Base-by-base conservation (phyloP, 2,797 vertebrate genomes). In the Astyanax mexicanus region DNA sequence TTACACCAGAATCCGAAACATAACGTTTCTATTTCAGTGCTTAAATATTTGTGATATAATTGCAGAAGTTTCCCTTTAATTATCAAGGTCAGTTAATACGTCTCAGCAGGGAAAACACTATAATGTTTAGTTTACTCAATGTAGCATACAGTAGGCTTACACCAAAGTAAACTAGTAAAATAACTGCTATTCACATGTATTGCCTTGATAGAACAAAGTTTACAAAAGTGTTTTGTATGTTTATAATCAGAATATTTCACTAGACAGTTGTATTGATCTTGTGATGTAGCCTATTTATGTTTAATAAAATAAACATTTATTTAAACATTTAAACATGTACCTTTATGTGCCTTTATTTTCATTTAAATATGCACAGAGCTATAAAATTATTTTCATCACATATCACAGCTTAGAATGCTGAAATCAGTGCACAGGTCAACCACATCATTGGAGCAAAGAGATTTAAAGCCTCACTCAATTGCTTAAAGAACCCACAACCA, bases 221-320 rank as follows among this genome's bases (percentile, higher is more conserved):
- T 65, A 65, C 61, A 65, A 27, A 45, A 3, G 62, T 45, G 62
- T 65, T 65, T 62, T 65, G 25, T 27, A 45, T 45, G 40, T 3
- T 45, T 29, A 27, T 29, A 27, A 45, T 45, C 32, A 45, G 40
- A 45, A 65, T 65, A 65, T 62, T 64, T 25, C 21, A 64, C 38
- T 42, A 25, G 40, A 65, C 15, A 29, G 13, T 11, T 45, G 40
- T 65, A 44, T 12, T 65, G 40, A 65, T 44, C 7, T 40, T 45
- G 38, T 65, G 42, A 17, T 45, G 62, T 65, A 45, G 25, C 13
- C 40, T 45, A 29, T 45, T 65, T 65, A 65, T 65, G 40, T 45
- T 65, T n/a, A 45, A 45, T n/a, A 29, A 65, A 65, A 65, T 42
- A 42, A 44, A 65, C 12, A 45, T 27, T n/a, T n/a, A n/a, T n/a